Evolutionary conservation across 1,140 invertebrate genomes (phyloP).

Genomic region (Acyrthosiphon pisum): DNA sequence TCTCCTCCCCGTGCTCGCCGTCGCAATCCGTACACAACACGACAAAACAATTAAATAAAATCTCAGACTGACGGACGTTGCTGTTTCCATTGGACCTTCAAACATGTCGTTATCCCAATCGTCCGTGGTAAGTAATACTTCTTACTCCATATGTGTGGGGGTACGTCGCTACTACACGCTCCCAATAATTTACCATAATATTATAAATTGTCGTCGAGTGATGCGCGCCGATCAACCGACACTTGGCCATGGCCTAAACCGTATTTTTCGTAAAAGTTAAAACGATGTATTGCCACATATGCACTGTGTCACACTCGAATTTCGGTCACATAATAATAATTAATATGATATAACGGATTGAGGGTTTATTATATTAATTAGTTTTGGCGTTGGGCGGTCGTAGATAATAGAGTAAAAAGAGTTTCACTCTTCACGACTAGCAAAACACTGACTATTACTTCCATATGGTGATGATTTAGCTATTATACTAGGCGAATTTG

Average conservation of each 20-base stretch:
- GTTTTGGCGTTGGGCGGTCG: background rate
- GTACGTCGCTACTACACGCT: too few relatives aligned
- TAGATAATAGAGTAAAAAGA: background rate
- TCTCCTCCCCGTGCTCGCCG: background rate
- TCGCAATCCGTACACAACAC: background rate
- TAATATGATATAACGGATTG: background rate
- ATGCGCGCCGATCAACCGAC: background rate
- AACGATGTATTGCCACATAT: constrained; percentile 24
- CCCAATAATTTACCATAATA: background rate
- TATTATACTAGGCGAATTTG: background rate
- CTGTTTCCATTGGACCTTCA: background rate
- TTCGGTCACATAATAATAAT: background rate
- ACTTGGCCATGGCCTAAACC: background rate
- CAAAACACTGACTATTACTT: background rate
- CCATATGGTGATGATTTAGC: background rate
- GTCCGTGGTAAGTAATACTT: constrained; percentile 25
- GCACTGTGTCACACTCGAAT: background rate
- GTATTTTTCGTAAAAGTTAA: background rate
- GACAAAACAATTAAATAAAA: background rate
- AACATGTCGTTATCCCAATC: constrained; percentile 42
- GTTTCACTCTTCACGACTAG: background rate
- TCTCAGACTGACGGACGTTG: background rate
- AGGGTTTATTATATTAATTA: background rate
- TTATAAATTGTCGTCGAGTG: background rate
- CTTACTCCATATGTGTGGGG: too few relatives aligned